These are phyloP conservation scores for Paracanthobrama guichenoti DNA, from an alignment of 2,113 vertebrate species.

Conservation along the genomic window DNA sequence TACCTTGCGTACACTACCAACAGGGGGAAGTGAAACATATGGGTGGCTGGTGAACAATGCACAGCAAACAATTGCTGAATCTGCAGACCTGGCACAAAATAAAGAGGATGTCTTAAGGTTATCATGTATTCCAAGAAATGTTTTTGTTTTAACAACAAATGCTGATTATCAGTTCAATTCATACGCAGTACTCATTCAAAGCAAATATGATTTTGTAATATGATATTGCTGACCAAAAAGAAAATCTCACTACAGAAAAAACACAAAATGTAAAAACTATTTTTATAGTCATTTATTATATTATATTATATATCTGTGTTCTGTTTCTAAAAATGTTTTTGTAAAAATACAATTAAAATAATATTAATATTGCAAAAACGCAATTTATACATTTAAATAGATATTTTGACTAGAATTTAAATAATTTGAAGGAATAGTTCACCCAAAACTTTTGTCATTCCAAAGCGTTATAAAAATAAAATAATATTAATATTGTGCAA, in stretches of 20 bases:
- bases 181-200: background rate
- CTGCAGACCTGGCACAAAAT: background rate
- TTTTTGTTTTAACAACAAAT: background rate
- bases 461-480: no score
- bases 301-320: no score
- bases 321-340: no score
- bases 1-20: conserved; percentile 18
- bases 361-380: background rate
- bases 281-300: no score
- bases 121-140: background rate
- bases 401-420: background rate
- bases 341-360: no score
- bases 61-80: background rate
- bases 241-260: background rate
- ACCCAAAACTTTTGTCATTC: no score
- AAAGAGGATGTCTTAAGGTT: conserved; percentile 4
- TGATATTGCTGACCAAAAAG: background rate
- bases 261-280: no score
- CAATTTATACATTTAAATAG: background rate
- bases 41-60: conserved; percentile 2
- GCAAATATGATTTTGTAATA: background rate
- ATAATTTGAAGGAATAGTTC: no score
- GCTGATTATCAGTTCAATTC: background rate
- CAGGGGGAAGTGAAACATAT: background rate
- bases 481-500: no score